Base-by-base conservation (phyloP, 1,140 invertebrate genomes). In the Acromyrmex echinatior region DNA sequence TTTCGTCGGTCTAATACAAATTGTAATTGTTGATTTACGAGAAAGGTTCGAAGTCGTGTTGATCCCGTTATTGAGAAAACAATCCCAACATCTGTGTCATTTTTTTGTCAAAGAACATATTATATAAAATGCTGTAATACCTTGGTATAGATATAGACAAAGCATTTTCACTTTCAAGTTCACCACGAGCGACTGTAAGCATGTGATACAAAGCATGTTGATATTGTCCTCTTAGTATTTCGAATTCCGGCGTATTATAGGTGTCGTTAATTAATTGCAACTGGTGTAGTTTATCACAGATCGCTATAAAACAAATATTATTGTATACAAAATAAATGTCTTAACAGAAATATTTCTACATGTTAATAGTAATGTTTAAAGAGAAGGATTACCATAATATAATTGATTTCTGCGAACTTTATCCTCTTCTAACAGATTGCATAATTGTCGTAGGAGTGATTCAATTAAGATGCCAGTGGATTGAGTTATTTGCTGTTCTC, bases 211-310 rank as follows among this genome's bases (percentile, higher is more conserved):
- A 91, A 10, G 96, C 96, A 87, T 94, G 93, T 93, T 97, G 96
- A 92, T 97, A 97, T 88, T 97, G 96, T 92, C 94, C 95, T 81
- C 97, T 94, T 92, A 97, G 96, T 4, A 95, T 95, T 92, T 97
- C 96, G 92, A 97, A 97, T 93, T 97, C 97, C 58, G 95, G 95
- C 95, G 96, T 96, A 16, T 95, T 94, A 88, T 97, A 97, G 7
- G 97, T 97, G 89, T 96, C 94, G 92, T 97, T 97, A 79, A 97
- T 96, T 25, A 97, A 92, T 74, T 97, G 96, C 96, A 97, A 96
- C 78, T 96, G 94, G 86, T 96, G 95, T 14, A 97, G 93, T 93
- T 96, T 96, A 82, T 96, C 95, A 93, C 97, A 97, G 63, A 97
- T 96, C 28, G 95, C 96, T 96, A 87, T 58, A 93, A 93, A 68